Evolutionary conservation across 2,113 vertebrate genomes (phyloP).

Genomic region (Seriola quinqueradiata): DNA sequence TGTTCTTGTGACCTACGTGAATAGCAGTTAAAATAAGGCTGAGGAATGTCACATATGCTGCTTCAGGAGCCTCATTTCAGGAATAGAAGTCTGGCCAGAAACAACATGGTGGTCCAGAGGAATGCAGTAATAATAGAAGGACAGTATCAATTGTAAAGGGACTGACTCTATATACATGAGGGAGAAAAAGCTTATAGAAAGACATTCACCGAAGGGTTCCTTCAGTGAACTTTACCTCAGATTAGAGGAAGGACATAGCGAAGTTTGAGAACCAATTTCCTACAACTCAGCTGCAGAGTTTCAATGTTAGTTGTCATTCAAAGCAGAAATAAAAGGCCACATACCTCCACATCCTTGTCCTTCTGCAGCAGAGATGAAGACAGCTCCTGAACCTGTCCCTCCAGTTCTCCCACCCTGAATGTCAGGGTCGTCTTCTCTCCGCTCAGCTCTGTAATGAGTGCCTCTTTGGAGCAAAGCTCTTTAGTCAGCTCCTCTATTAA

Average conservation of each 20-base stretch:
- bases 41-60: conserved; percentile 60
- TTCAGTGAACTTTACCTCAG: background rate
- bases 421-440: conserved; percentile 85
- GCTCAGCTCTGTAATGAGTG: conserved; percentile 81
- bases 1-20: conserved; percentile 27
- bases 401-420: conserved; percentile 81
- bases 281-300: background rate
- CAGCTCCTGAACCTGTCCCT: conserved; percentile 82
- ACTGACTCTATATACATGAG: background rate
- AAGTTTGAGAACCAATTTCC: background rate
- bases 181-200: background rate
- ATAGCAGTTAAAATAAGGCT: conserved; percentile 49
- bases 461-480: conserved; percentile 86
- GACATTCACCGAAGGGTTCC: background rate
- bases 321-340: background rate
- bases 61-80: conserved; percentile 45
- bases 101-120: conserved; percentile 42
- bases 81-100: conserved; percentile 41
- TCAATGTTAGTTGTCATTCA: background rate
- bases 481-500: conserved; percentile 87
- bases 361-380: conserved; percentile 79
- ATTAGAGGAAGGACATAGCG: background rate
- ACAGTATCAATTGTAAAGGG: background rate
- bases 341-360: conserved; percentile 85
- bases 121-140: conserved; percentile 39